Evolutionary conservation across 2,888 invertebrate species (phyloP), one percentile per base, ranked within the genome.

Genomic region (Stegophylla sp.): DNA sequence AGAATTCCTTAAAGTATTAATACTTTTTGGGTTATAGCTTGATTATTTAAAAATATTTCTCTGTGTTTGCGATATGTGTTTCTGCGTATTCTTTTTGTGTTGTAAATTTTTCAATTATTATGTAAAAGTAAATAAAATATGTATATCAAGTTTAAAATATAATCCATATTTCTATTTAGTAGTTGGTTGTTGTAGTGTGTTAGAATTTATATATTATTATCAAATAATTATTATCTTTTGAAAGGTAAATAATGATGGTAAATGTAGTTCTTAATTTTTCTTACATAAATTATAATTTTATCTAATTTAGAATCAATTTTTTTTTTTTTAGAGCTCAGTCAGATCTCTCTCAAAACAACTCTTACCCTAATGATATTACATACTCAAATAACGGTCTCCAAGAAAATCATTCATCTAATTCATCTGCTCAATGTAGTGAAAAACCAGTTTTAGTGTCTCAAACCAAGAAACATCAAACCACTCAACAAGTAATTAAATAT

Each of bases 401-500:
- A 84, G 90, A 90, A 85, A 88, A 86, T 82, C 90, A 90, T 87
- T 90, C 90, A 83, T 88, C 90, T 84, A 89, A 90, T 85, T 90
- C 90, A 83, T 88, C 88, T 43, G 84, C 85, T 69, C 88, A 88
- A 85, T 85, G 88, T 84, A 87, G 87, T 83, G 87, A 88, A 83
- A 87, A 87, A 84, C 87, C 88, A 86, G 88, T 89, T 73, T 86
- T 90, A 84, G 88, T 89, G 83, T 90, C 91, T 84, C 88, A 91
- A 83, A 89, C 90, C 82, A 90, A 91, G 85, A 91, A 91, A 85
- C 91, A 91, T 85, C 91, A 91, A 85, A 90, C 90, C 81, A 91
- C 91, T 69, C 91, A 91, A 86, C 89, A 89, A 87, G 89, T 89
- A 85, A 85, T 84, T 81, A 75, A 48, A 67, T 20, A 45, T 61